Evolutionary conservation across 2,888 invertebrate species (phyloP).

Genomic region (Pandemis cinnamomeana): DNA sequence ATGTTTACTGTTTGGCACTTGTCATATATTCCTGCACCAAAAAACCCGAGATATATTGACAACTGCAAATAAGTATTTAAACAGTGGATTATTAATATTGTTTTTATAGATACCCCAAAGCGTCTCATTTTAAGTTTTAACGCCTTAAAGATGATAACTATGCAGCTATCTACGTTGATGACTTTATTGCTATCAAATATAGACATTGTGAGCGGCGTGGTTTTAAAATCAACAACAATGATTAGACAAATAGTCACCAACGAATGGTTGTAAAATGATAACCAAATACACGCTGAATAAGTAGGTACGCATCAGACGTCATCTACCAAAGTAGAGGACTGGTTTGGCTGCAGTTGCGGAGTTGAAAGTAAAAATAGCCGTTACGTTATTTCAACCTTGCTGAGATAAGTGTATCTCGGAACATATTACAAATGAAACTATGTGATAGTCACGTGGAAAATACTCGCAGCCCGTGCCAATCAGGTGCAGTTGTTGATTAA

Average conservation of each 20-base stretch:
- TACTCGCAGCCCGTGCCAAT: constrained; percentile 20
- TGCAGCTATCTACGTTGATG: neutral
- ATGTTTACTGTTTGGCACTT: too few species aligned
- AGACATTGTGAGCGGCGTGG: neutral
- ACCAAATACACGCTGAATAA: constrained; percentile 1
- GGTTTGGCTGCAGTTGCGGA: constrained; percentile 40
- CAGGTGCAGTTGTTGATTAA: constrained; percentile 19
- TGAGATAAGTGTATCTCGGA: constrained; percentile 35
- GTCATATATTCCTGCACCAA: too few species aligned
- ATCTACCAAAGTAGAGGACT: constrained; percentile 33
- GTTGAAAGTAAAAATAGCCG: constrained; percentile 42
- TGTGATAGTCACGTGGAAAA: constrained; percentile 21
- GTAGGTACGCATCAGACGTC: constrained; percentile 19
- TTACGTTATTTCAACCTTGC: constrained; percentile 40
- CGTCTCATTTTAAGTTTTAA: too few species aligned
- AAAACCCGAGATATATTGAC: too few species aligned
- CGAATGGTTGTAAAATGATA: constrained; percentile 6
- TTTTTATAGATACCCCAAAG: too few species aligned
- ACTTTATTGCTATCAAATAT: constrained; percentile 2
- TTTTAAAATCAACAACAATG: constrained; percentile 6
- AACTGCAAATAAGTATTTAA: too few species aligned
- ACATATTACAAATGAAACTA: constrained; percentile 31
- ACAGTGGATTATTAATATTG: too few species aligned
- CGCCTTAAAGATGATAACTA: neutral
- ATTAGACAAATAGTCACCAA: neutral